A percentile compares a stretch with the other conserved stretches of the same genome.
Evolutionary conservation across 2,888 invertebrate genomes (phyloP).

Genomic region (Tuberolachnus salignus): DNA sequence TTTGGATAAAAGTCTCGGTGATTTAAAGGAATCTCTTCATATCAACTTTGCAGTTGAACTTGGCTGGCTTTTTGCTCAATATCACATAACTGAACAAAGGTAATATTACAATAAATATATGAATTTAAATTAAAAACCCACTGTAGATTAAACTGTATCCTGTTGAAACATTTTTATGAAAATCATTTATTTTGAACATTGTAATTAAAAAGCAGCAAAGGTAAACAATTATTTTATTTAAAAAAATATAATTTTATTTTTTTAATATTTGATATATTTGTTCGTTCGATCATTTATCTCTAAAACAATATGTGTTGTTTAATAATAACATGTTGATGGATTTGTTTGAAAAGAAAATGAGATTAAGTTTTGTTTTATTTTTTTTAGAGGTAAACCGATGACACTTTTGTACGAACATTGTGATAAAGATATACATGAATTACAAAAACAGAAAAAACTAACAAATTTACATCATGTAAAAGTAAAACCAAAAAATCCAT

Average conservation of each 20-base stretch:
- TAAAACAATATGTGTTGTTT: not conserved
- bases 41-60: slow-evolving; percentile 93
- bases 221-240: too few species aligned
- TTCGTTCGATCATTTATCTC: too few species aligned
- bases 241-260: not conserved
- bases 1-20: slow-evolving; percentile 78
- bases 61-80: slow-evolving; percentile 86
- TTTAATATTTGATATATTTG: too few species aligned
- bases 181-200: too few species aligned
- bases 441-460: slow-evolving; percentile 64
- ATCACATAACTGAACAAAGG: slow-evolving; percentile 77
- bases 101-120: slow-evolving; percentile 61
- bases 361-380: not conserved
- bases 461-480: slow-evolving; percentile 72
- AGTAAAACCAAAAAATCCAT: slow-evolving; percentile 77
- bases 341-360: not conserved
- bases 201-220: too few species aligned
- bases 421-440: slow-evolving; percentile 66
- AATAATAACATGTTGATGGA: not conserved
- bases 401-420: slow-evolving; percentile 81
- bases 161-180: too few species aligned
- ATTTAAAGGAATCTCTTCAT: slow-evolving; percentile 77
- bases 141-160: too few species aligned
- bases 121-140: not conserved
- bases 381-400: slow-evolving; percentile 70